Evolutionary conservation across 2,113 vertebrate species (phyloP), one percentile per base, ranked within the genome.

Genomic region (Candoia aspera): DNA sequence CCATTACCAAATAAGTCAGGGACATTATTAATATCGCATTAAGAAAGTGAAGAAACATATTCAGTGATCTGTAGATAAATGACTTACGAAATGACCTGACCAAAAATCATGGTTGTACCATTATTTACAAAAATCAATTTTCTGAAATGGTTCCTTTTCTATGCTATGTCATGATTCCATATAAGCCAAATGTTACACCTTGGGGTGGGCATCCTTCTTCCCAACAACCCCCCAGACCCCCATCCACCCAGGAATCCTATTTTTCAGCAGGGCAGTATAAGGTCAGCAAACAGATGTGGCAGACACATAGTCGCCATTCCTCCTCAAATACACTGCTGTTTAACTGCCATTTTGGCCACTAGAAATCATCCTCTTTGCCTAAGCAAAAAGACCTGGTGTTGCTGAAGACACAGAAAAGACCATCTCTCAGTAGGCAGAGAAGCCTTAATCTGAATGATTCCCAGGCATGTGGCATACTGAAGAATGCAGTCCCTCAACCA

Each of bases 1-100:
- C 68, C 64, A 79, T 42, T 92, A 90, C 10, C 85, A 79, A 62
- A 91, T 24, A 79, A 87, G 86, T 79, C n/a, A 37, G 33, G 54
- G 92, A 90, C 0, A 86, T 79, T 24, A 2, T 83, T 86, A 90
- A 90, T 62, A 26, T 86, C 95, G 93, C 88, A 94, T 89, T 83
- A 57, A 60, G 90, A 94, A 94, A 90, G 88, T 8, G 88, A 94
- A 90, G 87, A 10, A 93, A 96, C 53, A 83, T 12, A 79, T 87
- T 91, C 88, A 86, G n/a, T 6, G 86, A 33, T 24, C 59, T 89
- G 55, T 23, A 3, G 49, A 90, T 37, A 84, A 92, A 93, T 0
- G 57, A 79, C 37, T 12, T 86, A 3, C 64, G 21, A 33, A 91
- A 57, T 62, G 42, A 6, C 54, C 92, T 87, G 79, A 29, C 33